Conservation (phyloP, 2,888 invertebrate species). For the Amphipoea oculea region DNA sequence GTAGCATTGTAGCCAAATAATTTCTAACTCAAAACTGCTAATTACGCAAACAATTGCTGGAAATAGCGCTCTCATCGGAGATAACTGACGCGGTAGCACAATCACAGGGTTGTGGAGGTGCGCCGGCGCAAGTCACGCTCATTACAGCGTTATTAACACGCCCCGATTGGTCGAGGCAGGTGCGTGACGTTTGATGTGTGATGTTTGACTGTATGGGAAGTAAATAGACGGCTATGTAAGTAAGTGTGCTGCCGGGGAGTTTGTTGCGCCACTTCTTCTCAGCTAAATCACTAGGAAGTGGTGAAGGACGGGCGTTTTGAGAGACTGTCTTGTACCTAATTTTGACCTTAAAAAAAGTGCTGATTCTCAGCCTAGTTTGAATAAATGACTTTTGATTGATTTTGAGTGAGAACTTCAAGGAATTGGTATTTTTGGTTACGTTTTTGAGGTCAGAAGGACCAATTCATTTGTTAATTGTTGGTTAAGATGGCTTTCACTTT, state of each 20-base stretch:
- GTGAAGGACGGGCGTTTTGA: neutral
- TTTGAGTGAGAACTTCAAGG: neutral
- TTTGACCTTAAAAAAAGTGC: neutral
- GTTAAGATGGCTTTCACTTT: neutral
- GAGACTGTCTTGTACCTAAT: no score
- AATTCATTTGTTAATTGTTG: neutral
- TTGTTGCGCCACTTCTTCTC: neutral
- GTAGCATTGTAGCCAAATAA: conserved; percentile 61
- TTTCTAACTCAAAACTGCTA: conserved; percentile 64
- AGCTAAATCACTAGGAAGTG: neutral
- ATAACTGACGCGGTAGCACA: conserved; percentile 64
- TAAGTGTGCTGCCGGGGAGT: neutral
- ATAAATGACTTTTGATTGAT: neutral
- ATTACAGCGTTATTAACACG: conserved; percentile 70
- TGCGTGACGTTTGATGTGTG: conserved; percentile 59
- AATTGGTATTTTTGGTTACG: neutral
- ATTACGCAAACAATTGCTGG: conserved; percentile 65
- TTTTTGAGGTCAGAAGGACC: neutral
- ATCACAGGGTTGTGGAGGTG: conserved; percentile 61
- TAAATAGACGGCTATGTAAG: conserved; percentile 47
- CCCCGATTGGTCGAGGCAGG: conserved; percentile 70
- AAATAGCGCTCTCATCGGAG: conserved; percentile 67
- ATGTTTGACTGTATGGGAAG: conserved; percentile 54
- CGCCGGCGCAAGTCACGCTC: conserved; percentile 73
- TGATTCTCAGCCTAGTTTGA: neutral